These are phyloP conservation scores for Micromussa lordhowensis DNA, from an alignment of 92 coral and sea anemone genomes.

Conservation along the genomic window DNA sequence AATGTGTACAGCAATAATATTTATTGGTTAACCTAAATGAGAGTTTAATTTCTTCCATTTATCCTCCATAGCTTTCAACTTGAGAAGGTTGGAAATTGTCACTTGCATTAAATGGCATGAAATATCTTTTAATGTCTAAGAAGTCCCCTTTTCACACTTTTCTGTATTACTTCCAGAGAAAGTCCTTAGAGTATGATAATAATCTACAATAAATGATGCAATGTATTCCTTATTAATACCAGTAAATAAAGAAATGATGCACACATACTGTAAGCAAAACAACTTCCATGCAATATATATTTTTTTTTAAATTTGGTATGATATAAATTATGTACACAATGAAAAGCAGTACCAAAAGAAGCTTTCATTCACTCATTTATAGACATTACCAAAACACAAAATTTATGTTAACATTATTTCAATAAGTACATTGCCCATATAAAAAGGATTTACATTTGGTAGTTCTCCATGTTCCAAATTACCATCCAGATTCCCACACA, in stretches of 20 bases:
- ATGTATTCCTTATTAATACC: no score
- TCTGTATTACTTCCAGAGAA: neutral
- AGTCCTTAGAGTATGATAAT: neutral
- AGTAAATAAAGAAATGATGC: no score
- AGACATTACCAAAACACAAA: neutral
- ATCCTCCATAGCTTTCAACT: neutral
- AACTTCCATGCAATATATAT: neutral
- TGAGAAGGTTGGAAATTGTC: neutral
- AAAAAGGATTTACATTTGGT: neutral
- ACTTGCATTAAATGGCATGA: no score
- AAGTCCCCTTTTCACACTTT: no score
- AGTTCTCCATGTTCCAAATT: neutral
- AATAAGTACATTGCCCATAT: neutral
- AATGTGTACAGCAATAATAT: neutral
- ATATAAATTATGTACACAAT: neutral
- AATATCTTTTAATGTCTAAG: neutral
- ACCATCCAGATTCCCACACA: conserved; percentile 97
- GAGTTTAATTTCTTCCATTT: neutral
- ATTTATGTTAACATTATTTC: neutral
- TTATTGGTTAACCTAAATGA: neutral
- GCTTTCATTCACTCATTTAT: neutral
- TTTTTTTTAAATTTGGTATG: neutral
- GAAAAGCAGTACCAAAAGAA: neutral
- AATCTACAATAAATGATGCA: neutral
- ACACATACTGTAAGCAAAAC: neutral